A percentile compares a stretch with the other conserved stretches of the same genome.
Conservation (phyloP, 2,888 invertebrate species). For the Suillia variegata region DNA sequence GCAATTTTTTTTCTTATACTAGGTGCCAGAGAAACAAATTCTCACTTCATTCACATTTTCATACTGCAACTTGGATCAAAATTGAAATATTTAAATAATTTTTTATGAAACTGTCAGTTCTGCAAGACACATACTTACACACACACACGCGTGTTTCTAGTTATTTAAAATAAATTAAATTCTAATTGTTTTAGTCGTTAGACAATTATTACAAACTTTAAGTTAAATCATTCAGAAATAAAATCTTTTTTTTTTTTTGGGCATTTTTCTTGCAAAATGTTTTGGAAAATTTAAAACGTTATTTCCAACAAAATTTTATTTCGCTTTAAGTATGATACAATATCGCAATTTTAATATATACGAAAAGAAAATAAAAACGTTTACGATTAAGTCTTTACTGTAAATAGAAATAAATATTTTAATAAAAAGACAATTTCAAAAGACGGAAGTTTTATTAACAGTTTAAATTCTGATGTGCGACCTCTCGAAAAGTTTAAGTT, state of each 20-base stretch:
- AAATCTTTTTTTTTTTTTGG: too few species aligned
- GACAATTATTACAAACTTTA: constrained; percentile 48
- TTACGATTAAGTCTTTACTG: constrained; percentile 21
- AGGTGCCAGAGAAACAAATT: neutral
- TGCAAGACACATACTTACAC: constrained; percentile 7
- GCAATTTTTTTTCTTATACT: too few species aligned
- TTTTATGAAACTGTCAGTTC: neutral
- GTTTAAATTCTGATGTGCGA: too few species aligned
- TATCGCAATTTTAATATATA: constrained; percentile 15
- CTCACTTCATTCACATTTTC: neutral
- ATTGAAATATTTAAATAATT: neutral
- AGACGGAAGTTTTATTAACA: too few species aligned
- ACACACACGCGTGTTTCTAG: constrained; percentile 53
- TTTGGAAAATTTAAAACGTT: too few species aligned
- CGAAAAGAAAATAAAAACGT: constrained; percentile 19
- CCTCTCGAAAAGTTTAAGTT: too few species aligned
- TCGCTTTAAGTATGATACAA: too few species aligned
- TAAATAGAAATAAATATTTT: constrained; percentile 27
- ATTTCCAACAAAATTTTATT: too few species aligned
- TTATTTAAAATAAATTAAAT: constrained; percentile 50
- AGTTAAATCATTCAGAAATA: constrained; percentile 20
- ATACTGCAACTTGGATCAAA: neutral
- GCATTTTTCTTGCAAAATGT: too few species aligned
- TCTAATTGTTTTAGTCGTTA: constrained; percentile 50
- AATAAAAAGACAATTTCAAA: constrained; percentile 17